A percentile compares a stretch with the other conserved stretches of the same genome.
Evolutionary conservation across 2,113 vertebrate genomes (phyloP).

Genomic region (Illadopsis cleaveri): DNA sequence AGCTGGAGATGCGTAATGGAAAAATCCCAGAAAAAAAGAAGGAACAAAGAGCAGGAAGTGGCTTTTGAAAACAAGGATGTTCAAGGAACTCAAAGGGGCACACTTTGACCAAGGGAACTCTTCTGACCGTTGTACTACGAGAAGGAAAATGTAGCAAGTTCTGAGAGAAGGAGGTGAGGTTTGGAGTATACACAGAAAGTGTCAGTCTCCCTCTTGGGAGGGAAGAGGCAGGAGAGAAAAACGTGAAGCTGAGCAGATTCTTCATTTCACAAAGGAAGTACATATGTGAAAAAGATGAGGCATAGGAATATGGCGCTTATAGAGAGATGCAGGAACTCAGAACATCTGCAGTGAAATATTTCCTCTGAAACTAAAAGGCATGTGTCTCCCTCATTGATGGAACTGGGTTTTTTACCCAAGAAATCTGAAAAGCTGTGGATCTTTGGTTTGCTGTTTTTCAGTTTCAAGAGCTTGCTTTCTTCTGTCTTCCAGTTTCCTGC

Average conservation of each 20-base stretch:
- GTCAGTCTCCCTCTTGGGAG: background rate
- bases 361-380: background rate
- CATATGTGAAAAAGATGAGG: background rate
- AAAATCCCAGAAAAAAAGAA: constrained; percentile 3
- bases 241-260: background rate
- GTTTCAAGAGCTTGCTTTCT: background rate
- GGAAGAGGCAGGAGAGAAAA: background rate
- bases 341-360: background rate
- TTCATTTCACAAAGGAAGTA: background rate
- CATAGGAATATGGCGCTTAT: background rate
- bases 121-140: background rate
- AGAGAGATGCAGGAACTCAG: background rate
- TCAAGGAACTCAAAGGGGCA: background rate
- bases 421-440: background rate
- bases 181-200: background rate
- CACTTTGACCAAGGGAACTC: background rate
- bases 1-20: background rate
- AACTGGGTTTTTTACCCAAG: background rate
- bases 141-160: background rate
- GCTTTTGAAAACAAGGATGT: constrained; percentile 14
- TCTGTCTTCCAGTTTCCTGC: background rate
- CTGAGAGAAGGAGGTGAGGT: background rate
- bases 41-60: constrained; percentile 41
- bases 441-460: background rate
- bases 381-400: background rate